Percentiles rank a stretch among this genome's conserved stretches.
Conservation (phyloP, 2,113 vertebrate genomes). For the Percina caprodes region DNA sequence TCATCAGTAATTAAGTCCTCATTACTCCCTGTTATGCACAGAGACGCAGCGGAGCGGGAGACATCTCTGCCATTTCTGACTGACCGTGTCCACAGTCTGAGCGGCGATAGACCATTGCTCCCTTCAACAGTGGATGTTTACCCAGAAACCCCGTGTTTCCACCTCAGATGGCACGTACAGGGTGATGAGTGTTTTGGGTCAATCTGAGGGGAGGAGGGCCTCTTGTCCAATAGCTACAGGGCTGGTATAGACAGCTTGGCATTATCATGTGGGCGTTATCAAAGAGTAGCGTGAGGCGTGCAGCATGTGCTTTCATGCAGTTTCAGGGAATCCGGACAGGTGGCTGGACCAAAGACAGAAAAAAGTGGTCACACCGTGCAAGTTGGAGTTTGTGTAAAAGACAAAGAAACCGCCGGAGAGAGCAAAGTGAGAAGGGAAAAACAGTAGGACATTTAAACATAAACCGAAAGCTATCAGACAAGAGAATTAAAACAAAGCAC, state of each 20-base stretch:
- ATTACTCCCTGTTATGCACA: constrained; percentile 76
- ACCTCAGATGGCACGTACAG: constrained; percentile 66
- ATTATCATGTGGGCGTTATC: constrained; percentile 33
- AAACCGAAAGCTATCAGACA: not conserved
- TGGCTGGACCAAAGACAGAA: constrained; percentile 21
- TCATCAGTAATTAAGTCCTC: constrained; percentile 76
- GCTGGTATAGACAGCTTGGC: constrained; percentile 10
- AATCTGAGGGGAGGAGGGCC: constrained; percentile 30
- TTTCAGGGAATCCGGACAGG: constrained; percentile 58
- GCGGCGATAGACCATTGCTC: constrained; percentile 22
- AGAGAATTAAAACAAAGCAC: not conserved
- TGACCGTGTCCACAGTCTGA: constrained; percentile 23
- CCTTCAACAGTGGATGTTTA: constrained; percentile 25
- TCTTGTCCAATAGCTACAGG: not conserved
- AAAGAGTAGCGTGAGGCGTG: constrained; percentile 37
- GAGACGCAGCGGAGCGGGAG: constrained; percentile 65
- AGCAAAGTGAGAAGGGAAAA: not conserved
- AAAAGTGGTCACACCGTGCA: not conserved
- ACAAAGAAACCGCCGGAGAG: not conserved
- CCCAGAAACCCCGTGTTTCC: constrained; percentile 64
- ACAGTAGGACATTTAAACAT: not conserved
- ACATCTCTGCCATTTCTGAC: constrained; percentile 50
- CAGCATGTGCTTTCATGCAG: constrained; percentile 28
- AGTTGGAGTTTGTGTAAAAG: constrained; percentile 6
- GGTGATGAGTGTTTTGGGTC: constrained; percentile 60